phyloP scores from a whole-genome alignment of 2,113 vertebrate species.

The Grammomys surdaster region DNA sequence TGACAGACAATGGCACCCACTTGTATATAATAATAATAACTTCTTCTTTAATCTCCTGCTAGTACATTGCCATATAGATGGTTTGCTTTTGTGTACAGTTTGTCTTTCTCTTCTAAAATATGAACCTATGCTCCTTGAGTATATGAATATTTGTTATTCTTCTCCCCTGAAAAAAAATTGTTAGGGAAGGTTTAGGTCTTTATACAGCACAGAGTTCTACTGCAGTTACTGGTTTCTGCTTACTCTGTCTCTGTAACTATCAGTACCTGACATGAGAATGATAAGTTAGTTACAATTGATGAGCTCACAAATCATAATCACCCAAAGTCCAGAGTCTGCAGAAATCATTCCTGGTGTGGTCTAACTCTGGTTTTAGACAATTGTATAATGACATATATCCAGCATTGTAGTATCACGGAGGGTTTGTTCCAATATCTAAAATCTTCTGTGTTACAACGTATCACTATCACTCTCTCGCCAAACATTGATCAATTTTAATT shows the following conservation, averaged over 20 bases:
- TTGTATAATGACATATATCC: not conserved
- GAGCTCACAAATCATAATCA: not conserved
- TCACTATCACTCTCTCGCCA: not conserved
- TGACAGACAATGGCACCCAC: not conserved
- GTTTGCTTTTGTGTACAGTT: slow-evolving; percentile 17
- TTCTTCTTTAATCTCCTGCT: not conserved
- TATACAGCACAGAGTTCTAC: not conserved
- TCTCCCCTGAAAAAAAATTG: not conserved
- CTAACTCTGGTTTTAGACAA: not conserved
- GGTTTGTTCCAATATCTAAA: not conserved
- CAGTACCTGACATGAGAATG: not conserved
- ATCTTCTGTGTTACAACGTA: not conserved
- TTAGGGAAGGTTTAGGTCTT: not conserved
- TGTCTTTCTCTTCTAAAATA: slow-evolving; percentile 19
- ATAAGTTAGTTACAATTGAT: not conserved
- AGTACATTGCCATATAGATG: not conserved
- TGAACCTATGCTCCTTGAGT: not conserved
- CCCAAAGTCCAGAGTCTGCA: not conserved
- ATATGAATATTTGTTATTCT: not conserved
- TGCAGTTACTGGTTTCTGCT: not conserved
- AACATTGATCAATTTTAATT: not conserved
- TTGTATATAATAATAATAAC: too few species aligned
- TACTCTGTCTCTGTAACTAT: not conserved
- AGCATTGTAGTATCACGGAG: too few species aligned
- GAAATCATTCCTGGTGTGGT: not conserved